phyloP scores from a whole-genome alignment of 37 sponge, comb jelly and placozoan genomes.

The Ephydatia muelleri region DNA sequence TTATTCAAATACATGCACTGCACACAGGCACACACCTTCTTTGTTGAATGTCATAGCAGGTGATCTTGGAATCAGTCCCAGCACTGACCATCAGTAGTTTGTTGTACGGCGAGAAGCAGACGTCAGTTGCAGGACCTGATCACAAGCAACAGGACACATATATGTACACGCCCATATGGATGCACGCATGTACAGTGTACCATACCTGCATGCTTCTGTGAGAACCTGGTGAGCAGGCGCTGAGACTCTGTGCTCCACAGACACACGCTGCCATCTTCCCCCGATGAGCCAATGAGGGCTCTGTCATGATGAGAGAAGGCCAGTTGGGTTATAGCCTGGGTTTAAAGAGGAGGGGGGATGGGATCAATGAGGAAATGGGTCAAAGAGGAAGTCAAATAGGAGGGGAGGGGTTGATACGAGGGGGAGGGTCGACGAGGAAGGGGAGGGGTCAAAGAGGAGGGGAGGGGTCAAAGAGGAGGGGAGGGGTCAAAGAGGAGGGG shows the following conservation, averaged over 20 bases:
- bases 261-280: constrained; percentile 57
- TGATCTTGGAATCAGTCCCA: constrained; percentile 55
- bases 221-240: constrained; percentile 52
- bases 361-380: background rate
- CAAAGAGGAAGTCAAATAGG: background rate
- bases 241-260: constrained; percentile 85
- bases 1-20: background rate
- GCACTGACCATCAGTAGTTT: constrained; percentile 69
- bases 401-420: no score
- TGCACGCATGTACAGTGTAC: background rate
- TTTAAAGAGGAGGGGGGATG: background rate
- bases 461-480: no score
- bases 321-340: constrained; percentile 12
- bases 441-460: no score
- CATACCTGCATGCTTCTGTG: constrained; percentile 40
- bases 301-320: constrained; percentile 64
- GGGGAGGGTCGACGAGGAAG: no score
- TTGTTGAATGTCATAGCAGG: constrained; percentile 64
- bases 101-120: constrained; percentile 84
- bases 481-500: no score
- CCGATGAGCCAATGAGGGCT: constrained; percentile 40
- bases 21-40: constrained; percentile 57
- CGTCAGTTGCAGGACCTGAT: constrained; percentile 49
- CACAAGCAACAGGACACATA: background rate
- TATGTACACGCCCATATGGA: background rate